phyloP scores from a whole-genome alignment of 2,797 vertebrate species.

The Mus minutoides region DNA sequence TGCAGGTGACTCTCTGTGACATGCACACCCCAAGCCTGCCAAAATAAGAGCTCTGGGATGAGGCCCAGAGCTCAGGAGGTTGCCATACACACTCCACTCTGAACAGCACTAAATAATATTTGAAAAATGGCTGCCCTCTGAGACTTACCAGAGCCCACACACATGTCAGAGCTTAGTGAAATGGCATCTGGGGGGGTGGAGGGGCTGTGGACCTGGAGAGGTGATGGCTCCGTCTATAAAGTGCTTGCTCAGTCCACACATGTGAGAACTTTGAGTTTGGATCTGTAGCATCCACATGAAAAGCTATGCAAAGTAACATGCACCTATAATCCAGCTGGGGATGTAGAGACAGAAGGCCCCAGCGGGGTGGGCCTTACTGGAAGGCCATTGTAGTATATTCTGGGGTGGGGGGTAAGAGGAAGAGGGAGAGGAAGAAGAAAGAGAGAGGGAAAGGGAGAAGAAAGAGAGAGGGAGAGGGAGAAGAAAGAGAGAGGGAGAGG shows the following conservation, averaged over 20 bases:
- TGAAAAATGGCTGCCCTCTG: not conserved
- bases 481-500: too few relatives aligned
- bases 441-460: too few relatives aligned
- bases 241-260: not conserved
- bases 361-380: not conserved
- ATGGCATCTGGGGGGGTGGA: not conserved
- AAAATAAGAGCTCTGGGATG: accelerated
- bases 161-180: not conserved
- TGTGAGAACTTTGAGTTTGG: not conserved
- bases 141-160: not conserved
- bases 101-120: accelerated
- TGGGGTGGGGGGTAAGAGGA: too few relatives aligned
- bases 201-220: not conserved
- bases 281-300: too few relatives aligned
- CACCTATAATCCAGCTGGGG: too few relatives aligned
- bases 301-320: not conserved
- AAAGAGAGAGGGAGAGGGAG: too few relatives aligned
- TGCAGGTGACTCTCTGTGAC: not conserved
- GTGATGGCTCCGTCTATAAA: not conserved
- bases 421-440: too few relatives aligned
- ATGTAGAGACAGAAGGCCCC: not conserved
- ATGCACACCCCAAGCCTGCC: not conserved
- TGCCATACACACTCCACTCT: accelerated
- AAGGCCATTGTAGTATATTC: not conserved
- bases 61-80: not conserved